A percentile compares a stretch with the other conserved stretches of the same genome.
Evolutionary conservation across 1,140 invertebrate genomes (phyloP).

Genomic region (Cyclina sinensis): DNA sequence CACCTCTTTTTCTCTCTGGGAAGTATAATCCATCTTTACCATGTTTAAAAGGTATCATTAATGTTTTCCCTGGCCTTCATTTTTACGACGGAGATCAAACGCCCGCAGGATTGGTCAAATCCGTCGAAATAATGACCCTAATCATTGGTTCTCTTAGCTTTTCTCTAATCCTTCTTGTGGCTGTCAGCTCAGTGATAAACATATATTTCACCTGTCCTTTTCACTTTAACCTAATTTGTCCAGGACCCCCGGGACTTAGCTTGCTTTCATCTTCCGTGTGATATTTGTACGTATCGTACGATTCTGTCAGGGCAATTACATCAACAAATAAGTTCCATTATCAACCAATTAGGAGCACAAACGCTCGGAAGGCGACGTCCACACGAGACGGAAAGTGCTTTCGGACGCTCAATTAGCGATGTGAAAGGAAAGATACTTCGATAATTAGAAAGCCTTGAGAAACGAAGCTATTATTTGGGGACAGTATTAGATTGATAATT

Average conservation of each 20-base stretch:
- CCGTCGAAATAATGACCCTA: conserved; percentile 38
- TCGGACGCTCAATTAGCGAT: conserved; percentile 61
- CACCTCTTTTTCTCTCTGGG: no score
- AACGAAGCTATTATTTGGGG: conserved; percentile 51
- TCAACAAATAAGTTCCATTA: conserved; percentile 67
- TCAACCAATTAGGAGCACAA: conserved; percentile 56
- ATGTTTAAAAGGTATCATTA: neutral
- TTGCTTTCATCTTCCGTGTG: conserved; percentile 56
- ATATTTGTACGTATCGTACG: conserved; percentile 50
- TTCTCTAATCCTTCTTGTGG: neutral
- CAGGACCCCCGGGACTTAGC: conserved; percentile 60
- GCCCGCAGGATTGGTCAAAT: neutral
- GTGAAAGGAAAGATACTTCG: conserved; percentile 52
- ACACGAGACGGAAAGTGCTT: conserved; percentile 50
- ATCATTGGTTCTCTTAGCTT: neutral
- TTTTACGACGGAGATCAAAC: neutral
- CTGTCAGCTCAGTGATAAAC: neutral
- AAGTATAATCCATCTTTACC: neutral
- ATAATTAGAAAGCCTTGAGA: conserved; percentile 59
- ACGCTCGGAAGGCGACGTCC: conserved; percentile 45
- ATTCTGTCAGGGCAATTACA: conserved; percentile 63
- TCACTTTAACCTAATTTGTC: conserved; percentile 41
- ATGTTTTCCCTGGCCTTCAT: conserved; percentile 1
- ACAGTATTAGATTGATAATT: conserved; percentile 50
- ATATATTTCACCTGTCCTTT: conserved; percentile 52